phyloP scores from a whole-genome alignment of 2,113 vertebrate genomes.

The Scomber colias region DNA sequence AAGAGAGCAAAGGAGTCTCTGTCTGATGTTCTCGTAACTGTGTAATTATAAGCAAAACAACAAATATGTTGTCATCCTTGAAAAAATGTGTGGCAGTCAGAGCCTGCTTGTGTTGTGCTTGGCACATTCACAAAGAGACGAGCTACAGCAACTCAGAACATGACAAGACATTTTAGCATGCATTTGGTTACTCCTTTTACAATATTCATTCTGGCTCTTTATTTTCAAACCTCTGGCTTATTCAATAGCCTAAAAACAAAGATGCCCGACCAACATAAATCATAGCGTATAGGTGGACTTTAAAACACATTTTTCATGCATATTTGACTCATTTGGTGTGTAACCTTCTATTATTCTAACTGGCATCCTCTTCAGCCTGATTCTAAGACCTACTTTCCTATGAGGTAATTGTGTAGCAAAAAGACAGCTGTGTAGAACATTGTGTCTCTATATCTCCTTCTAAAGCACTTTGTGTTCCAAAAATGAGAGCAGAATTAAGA shows the following conservation, averaged over 20 bases:
- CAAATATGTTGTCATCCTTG: neutral
- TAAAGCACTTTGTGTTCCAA: constrained; percentile 14
- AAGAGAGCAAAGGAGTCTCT: neutral
- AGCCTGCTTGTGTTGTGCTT: constrained; percentile 25
- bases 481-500: neutral
- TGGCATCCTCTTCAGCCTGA: neutral
- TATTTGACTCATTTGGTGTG: constrained; percentile 1
- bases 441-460: neutral
- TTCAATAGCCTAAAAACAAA: neutral
- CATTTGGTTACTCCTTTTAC: constrained; percentile 11
- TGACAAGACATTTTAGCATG: constrained; percentile 8
- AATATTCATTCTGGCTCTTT: constrained; percentile 11
- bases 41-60: constrained; percentile 23
- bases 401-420: constrained; percentile 11
- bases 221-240: neutral
- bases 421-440: neutral
- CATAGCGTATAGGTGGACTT: neutral
- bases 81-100: constrained; percentile 8
- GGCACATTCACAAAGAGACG: constrained; percentile 18
- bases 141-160: constrained; percentile 3
- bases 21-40: constrained; percentile 10
- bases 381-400: neutral
- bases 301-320: neutral
- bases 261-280: neutral
- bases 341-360: neutral